Conservation (phyloP, 2,113 vertebrate genomes). For the Marmota monax region DNA sequence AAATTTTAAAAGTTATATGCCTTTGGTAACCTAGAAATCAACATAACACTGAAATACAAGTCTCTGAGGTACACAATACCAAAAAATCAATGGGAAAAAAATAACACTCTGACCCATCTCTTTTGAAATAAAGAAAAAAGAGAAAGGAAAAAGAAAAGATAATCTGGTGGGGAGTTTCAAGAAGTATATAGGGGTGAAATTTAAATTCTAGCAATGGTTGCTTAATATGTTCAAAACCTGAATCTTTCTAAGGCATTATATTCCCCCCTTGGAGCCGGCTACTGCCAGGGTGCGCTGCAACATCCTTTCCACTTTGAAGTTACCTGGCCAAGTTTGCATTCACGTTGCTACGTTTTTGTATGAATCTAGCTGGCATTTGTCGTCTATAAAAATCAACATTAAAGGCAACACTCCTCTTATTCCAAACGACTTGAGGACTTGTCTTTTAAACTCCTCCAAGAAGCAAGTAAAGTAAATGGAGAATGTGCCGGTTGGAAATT, state of each 20-base stretch:
- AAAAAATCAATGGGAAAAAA: background rate
- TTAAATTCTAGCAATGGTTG: background rate
- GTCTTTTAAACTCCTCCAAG: slow-evolving; percentile 60
- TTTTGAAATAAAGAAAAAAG: background rate
- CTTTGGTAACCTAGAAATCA: slow-evolving; percentile 30
- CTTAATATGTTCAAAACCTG: background rate
- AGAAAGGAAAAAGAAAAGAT: background rate
- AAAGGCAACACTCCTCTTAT: slow-evolving; percentile 19
- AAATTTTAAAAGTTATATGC: background rate
- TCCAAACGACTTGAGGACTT: slow-evolving; percentile 24
- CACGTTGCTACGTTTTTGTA: background rate
- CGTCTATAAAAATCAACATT: slow-evolving; percentile 33
- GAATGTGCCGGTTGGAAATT: slow-evolving; percentile 27
- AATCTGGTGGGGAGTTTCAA: background rate
- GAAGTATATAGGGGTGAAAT: background rate
- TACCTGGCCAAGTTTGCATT: background rate
- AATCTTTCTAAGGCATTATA: background rate
- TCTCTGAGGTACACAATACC: background rate
- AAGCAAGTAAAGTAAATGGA: background rate
- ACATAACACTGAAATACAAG: background rate
- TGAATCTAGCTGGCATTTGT: background rate
- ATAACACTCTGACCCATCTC: background rate
- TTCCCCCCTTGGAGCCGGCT: background rate
- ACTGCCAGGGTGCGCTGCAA: background rate
- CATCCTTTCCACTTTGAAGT: background rate